Conservation (phyloP, 2,888 invertebrate genomes). For the Ischnura elegans region DNA sequence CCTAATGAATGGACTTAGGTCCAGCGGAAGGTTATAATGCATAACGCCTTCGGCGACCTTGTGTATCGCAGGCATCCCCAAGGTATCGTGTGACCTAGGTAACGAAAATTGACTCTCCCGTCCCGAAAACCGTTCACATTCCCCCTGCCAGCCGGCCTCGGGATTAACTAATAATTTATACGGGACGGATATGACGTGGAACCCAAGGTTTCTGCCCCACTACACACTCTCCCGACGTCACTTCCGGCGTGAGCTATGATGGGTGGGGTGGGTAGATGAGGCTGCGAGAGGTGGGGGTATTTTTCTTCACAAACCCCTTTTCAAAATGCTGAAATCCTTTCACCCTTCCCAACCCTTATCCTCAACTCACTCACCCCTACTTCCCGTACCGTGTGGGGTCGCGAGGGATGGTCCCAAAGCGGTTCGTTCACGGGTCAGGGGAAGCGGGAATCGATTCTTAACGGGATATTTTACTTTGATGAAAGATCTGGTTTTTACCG, state of each 20-base stretch:
- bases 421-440: not conserved
- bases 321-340: not conserved
- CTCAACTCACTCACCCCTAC: not conserved
- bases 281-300: not conserved
- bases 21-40: not conserved
- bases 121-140: not conserved
- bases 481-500: no score
- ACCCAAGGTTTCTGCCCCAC: constrained; percentile 30
- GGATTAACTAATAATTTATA: constrained; percentile 12
- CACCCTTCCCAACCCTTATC: not conserved
- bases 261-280: not conserved
- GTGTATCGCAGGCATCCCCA: not conserved
- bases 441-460: not conserved
- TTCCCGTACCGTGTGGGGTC: not conserved
- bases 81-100: not conserved
- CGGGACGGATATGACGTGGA: constrained; percentile 43
- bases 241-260: constrained; percentile 21
- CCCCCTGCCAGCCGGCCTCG: not conserved
- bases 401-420: not conserved
- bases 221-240: not conserved
- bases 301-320: not conserved
- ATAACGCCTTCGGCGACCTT: not conserved
- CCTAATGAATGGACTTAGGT: no score
- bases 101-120: not conserved
- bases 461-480: not conserved